Evolutionary conservation across 2,797 vertebrate genomes (phyloP), one percentile per base, ranked within the genome.

Genomic region (Glyptemys insculpta): DNA sequence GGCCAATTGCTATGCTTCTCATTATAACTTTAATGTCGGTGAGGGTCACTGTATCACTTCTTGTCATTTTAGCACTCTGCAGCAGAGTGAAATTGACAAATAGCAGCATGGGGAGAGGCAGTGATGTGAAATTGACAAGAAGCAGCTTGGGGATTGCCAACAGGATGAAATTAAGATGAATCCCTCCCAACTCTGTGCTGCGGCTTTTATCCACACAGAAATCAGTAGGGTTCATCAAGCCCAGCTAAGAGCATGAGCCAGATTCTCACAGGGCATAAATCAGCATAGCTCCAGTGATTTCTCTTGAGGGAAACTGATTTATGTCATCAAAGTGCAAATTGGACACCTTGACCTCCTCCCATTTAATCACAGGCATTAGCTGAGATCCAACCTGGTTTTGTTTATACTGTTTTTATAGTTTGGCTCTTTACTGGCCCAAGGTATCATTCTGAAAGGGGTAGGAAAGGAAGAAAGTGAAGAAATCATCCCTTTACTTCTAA

Each of bases 11-110:
- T 14, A 1, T 1, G 0, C 19, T 41, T 81, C 0, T 1, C 62
- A 2, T 0, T 37, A 76, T 3, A 41, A 16, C 3, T 0, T 1
- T 3, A 37, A 0, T 4, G 8, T 1, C 2, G 2, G n/a, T 14
- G 50, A 3, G 1, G 12, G 44, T 37, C 25, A 11, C 52, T 4
- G 2, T 2, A 72, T 79, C 15, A 3, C 9, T 86, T 34, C 34
- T 15, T 57, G 1, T 1, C 21, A 25, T 23, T 49, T 59, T 4
- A 8, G 57, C 6, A 3, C 23, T 62, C 56, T 1, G n/a, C 44
- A 25, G 15, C 47, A 34, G 54, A 79, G 52, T 1, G 3, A 76
- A 1, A 68, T 2, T 68, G 49, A 81, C 53, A 6, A 27, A 57
- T n/a, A 31, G 10, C 62, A 53, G 49, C 34, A 72, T 31, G 14